Evolutionary conservation across 2,888 invertebrate species (phyloP), one percentile per base, ranked within the genome.

Genomic region (Heliconius ismenius): DNA sequence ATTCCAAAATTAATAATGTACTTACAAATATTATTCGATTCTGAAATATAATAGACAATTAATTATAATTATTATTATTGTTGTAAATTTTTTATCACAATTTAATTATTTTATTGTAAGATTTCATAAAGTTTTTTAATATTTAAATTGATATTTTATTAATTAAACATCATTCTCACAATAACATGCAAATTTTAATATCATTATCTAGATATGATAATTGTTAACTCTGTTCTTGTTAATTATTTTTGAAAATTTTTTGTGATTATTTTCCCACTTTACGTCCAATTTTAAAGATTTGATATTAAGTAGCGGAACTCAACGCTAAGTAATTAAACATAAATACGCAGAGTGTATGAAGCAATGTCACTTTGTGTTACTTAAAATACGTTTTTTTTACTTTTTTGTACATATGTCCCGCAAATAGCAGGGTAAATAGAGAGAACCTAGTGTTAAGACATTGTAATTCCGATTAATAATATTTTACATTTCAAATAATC

Each of bases 41-140:
- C 67, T 73, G 64, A 54, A 78, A 76, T 76, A 76, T 74, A 69
- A n/a, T 74, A 76, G 54, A 74, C 74, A 74, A 32, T 76, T 76
- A 72, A 70, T 43, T 68, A 68, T 43, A 18, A 68, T 72, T 74
- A 26, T 76, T 76, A 74, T 78, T 70, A 70, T 70, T 54, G 21
- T 54, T 70, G 58, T 36, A 69, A 64, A 63, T 72, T 75, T 75
- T 69, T 49, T n/a, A 74, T 75, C 49, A 75, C 75, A n/a, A 15
- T 62, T 75, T 63, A 62, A 69, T 75, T 70, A 69, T 75, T 75
- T 75, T 49, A 28, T 60, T 32, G 18, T 69, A 75, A 69, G 43
- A 75, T n/a, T 24, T 69, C 60, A 69, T 69, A 69, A 62, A 67
- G 24, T 39, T 67, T 67, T 67, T 70, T 36, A 36, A 58, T 70